Evolutionary conservation across 2,113 vertebrate genomes (phyloP).

Genomic region (Cardinalis cardinalis): DNA sequence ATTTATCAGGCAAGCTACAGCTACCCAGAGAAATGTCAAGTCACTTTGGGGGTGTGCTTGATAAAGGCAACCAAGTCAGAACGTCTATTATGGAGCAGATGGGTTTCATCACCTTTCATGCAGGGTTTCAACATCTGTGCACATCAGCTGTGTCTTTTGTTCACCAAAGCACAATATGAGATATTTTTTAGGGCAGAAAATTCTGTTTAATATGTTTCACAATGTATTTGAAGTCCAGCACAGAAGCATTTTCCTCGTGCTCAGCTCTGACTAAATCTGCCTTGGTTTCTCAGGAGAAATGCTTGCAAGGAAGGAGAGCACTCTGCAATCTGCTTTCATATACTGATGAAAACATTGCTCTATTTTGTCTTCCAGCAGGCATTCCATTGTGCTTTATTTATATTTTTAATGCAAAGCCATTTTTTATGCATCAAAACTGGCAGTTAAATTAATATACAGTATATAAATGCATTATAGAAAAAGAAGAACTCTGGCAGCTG

Average conservation of each 20-base stretch:
- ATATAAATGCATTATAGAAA: slow-evolving; percentile 6
- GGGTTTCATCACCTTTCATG: not conserved
- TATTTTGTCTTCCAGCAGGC: not conserved
- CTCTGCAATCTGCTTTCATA: not conserved
- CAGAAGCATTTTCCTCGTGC: not conserved
- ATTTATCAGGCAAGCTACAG: not conserved
- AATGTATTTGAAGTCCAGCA: not conserved
- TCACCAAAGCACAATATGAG: not conserved
- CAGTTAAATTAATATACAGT: slow-evolving; percentile 40
- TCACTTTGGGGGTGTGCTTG: not conserved
- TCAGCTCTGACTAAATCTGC: not conserved
- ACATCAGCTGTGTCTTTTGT: not conserved
- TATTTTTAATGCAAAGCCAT: slow-evolving; percentile 21
- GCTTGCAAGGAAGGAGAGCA: not conserved
- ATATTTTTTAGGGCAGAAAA: not conserved
- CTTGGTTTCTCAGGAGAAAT: slow-evolving; percentile 8
- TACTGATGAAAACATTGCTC: not conserved
- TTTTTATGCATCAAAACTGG: slow-evolving; percentile 12
- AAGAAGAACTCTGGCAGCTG: slow-evolving; percentile 23
- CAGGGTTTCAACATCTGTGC: not conserved
- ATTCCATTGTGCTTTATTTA: slow-evolving; percentile 15
- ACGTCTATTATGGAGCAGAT: not conserved
- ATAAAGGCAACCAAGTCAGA: not conserved
- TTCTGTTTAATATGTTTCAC: not conserved
- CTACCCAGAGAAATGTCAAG: not conserved